A percentile compares a stretch with the other conserved stretches of the same genome.
Conservation (phyloP, 2,113 vertebrate genomes). For the Holacanthus passer region DNA sequence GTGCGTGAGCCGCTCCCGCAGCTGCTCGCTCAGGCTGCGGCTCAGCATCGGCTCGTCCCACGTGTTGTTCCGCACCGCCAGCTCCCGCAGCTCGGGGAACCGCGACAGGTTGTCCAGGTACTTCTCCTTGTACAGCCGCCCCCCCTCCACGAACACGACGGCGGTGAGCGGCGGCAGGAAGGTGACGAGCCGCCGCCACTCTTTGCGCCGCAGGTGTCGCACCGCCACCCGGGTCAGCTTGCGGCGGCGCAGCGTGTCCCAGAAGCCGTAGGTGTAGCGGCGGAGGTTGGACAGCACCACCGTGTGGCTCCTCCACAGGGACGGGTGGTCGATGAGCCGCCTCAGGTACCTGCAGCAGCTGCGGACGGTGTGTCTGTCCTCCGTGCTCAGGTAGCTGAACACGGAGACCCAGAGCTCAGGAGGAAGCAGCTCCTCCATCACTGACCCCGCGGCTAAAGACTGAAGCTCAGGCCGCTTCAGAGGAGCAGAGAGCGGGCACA, state of each 20-base stretch:
- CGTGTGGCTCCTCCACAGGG: constrained; percentile 59
- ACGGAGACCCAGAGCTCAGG: constrained; percentile 71
- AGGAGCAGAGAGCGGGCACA: not conserved
- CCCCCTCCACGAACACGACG: constrained; percentile 71
- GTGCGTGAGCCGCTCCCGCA: constrained; percentile 59
- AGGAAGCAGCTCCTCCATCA: constrained; percentile 63
- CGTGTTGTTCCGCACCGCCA: constrained; percentile 68
- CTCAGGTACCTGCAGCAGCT: constrained; percentile 52
- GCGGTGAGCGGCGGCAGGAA: constrained; percentile 71
- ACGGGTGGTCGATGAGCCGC: constrained; percentile 67
- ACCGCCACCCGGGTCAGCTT: constrained; percentile 67
- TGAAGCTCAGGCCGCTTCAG: not conserved
- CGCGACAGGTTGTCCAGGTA: constrained; percentile 64
- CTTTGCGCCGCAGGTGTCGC: constrained; percentile 71
- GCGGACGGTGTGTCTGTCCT: constrained; percentile 66
- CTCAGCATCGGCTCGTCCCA: constrained; percentile 66
- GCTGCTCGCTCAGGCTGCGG: constrained; percentile 33
- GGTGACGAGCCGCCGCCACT: constrained; percentile 73
- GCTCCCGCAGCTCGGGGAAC: constrained; percentile 49
- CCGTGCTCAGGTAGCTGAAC: constrained; percentile 64
- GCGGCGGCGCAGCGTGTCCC: constrained; percentile 65
- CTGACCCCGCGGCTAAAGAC: not conserved
- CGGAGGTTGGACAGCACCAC: constrained; percentile 70
- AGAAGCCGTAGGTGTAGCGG: constrained; percentile 77
- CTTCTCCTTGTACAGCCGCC: constrained; percentile 65